Percentiles rank a stretch among this genome's conserved stretches.
Conservation (phyloP, 2,888 invertebrate genomes). For the Lepidocyrtinus sp. region DNA sequence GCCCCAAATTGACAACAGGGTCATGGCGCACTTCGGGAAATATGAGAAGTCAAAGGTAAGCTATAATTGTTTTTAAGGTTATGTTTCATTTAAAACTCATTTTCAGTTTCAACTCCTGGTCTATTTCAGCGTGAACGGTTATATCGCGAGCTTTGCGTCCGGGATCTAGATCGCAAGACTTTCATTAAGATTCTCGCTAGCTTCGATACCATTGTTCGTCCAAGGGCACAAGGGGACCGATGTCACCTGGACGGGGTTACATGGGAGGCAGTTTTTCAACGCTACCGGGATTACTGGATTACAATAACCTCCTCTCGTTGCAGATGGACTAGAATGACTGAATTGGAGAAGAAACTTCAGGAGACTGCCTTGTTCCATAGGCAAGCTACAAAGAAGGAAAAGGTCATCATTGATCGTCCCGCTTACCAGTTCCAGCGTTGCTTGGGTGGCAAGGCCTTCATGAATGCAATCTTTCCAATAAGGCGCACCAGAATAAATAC, state of each 20-base stretch:
- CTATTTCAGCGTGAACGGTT: conserved; percentile 24
- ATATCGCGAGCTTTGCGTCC: neutral
- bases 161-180: neutral
- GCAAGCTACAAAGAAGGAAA: too few relatives aligned
- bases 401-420: neutral
- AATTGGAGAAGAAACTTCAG: neutral
- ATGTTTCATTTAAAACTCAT: neutral
- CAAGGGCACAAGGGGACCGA: neutral
- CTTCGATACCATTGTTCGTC: neutral
- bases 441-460: too few relatives aligned
- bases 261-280: neutral
- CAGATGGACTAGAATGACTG: neutral
- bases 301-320: neutral
- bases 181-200: conserved; percentile 24
- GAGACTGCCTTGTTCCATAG: too few relatives aligned
- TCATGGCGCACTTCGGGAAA: conserved; percentile 1
- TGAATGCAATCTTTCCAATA: too few relatives aligned
- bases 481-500: too few relatives aligned
- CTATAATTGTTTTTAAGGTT: neutral
- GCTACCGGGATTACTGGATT: neutral
- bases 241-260: neutral
- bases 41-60: neutral
- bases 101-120: neutral
- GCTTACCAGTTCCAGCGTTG: neutral
- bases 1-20: neutral